Evolutionary conservation across 2,797 vertebrate species (phyloP).

Genomic region (Neoniphon sammara): DNA sequence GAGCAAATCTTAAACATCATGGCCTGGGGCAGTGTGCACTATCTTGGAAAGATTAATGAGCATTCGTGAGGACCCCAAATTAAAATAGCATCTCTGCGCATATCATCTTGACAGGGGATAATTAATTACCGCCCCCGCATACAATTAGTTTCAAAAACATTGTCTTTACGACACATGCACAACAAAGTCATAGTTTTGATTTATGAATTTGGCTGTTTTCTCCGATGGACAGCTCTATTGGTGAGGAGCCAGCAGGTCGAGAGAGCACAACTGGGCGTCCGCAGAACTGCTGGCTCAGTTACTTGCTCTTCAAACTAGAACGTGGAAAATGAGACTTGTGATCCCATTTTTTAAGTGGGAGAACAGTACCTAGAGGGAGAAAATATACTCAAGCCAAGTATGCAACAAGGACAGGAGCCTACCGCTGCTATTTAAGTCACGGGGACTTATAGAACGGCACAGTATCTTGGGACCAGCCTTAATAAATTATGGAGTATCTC

Average conservation of each 20-base stretch:
- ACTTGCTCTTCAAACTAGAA: constrained; percentile 56
- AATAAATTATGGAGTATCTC: constrained; percentile 70
- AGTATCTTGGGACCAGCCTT: constrained; percentile 56
- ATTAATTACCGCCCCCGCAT: constrained; percentile 67
- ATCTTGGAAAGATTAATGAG: constrained; percentile 75
- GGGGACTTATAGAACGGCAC: constrained; percentile 51
- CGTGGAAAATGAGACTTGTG: constrained; percentile 52
- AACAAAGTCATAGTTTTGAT: constrained; percentile 49
- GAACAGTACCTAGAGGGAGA: constrained; percentile 46
- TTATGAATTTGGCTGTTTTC: constrained; percentile 52
- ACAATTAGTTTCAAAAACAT: constrained; percentile 57
- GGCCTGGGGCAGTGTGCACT: constrained; percentile 40
- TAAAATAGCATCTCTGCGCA: constrained; percentile 71
- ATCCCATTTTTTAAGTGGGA: constrained; percentile 47
- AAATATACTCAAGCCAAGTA: constrained; percentile 40
- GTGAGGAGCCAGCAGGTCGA: constrained; percentile 52
- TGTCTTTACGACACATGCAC: constrained; percentile 53
- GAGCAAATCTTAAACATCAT: constrained; percentile 49
- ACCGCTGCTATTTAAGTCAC: constrained; percentile 57
- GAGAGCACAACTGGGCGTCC: constrained; percentile 52
- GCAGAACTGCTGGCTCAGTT: constrained; percentile 64
- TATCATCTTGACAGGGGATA: constrained; percentile 63
- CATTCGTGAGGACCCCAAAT: constrained; percentile 60
- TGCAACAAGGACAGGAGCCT: constrained; percentile 53
- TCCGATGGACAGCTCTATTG: constrained; percentile 52